Percentiles rank a stretch among this genome's conserved stretches.
phyloP scores from a whole-genome alignment of 2,888 invertebrate species.

The Macrophya alboannulata region DNA sequence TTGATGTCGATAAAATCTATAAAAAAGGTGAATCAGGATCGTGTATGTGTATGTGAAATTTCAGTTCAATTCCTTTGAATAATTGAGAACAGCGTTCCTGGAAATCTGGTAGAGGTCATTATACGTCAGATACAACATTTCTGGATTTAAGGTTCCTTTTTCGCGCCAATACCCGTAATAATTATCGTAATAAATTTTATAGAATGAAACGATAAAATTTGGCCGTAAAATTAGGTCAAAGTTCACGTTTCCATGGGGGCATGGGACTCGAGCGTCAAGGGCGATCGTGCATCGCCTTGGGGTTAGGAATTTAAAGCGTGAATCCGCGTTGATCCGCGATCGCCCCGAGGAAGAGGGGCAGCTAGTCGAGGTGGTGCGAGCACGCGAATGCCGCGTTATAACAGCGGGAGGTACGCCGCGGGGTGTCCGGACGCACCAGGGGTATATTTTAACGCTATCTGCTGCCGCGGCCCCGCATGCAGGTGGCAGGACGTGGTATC shows the following conservation, averaged over 20 bases:
- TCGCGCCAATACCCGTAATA: neutral
- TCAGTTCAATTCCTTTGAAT: too few relatives aligned
- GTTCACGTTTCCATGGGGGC: constrained; percentile 38
- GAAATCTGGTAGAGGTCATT: too few relatives aligned
- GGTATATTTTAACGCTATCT: constrained; percentile 56
- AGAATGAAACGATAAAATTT: neutral
- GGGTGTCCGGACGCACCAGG: constrained; percentile 50
- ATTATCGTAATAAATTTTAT: neutral
- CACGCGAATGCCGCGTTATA: constrained; percentile 52
- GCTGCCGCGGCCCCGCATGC: constrained; percentile 34
- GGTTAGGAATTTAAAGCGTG: constrained; percentile 37
- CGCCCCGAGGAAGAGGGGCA: neutral
- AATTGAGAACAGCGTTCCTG: too few relatives aligned
- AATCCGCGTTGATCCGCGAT: constrained; percentile 47
- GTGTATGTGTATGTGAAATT: too few relatives aligned
- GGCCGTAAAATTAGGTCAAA: neutral
- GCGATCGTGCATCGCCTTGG: constrained; percentile 38
- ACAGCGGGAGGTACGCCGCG: constrained; percentile 46
- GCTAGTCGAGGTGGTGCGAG: constrained; percentile 39
- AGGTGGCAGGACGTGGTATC: constrained; percentile 45
- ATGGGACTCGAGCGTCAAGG: constrained; percentile 56
- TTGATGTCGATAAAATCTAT: neutral
- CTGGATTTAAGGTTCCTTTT: neutral
- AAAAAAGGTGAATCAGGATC: neutral
- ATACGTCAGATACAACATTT: neutral